Evolutionary conservation across 2,888 invertebrate genomes (phyloP).

Genomic region (Tipula confusa): DNA sequence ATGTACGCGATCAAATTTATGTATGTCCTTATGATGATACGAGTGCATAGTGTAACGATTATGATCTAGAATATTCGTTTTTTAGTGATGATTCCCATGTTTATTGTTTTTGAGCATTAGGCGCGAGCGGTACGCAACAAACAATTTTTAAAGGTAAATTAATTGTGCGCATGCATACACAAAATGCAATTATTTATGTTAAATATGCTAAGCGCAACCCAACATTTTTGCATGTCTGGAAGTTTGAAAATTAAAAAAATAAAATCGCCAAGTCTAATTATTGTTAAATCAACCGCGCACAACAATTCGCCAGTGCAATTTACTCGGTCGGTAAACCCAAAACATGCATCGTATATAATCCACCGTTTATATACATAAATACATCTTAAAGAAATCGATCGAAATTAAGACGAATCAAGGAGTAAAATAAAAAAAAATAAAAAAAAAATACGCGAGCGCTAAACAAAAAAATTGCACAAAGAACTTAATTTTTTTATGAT

Average conservation of each 20-base stretch:
- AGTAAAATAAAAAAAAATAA: background rate
- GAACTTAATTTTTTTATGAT: conserved; percentile 14
- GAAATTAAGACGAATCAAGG: conserved; percentile 12
- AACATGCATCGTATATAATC: background rate
- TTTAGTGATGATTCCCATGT: background rate
- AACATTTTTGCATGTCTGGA: conserved; percentile 3
- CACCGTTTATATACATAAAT: background rate
- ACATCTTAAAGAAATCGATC: background rate
- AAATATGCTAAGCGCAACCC: background rate
- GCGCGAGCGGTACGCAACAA: background rate
- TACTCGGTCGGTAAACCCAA: background rate
- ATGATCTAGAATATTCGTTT: background rate
- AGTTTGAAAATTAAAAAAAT: background rate
- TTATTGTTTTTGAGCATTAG: no score
- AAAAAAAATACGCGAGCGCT: background rate
- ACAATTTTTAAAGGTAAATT: background rate
- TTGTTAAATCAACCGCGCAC: background rate
- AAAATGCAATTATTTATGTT: background rate
- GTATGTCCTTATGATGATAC: background rate
- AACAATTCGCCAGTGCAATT: background rate
- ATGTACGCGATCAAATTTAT: background rate
- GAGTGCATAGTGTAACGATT: background rate
- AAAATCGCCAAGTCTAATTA: conserved; percentile 12
- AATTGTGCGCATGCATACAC: background rate
- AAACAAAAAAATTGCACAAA: background rate